Evolutionary conservation across 2,797 vertebrate genomes (phyloP).

Genomic region (Coregonus sp.): DNA sequence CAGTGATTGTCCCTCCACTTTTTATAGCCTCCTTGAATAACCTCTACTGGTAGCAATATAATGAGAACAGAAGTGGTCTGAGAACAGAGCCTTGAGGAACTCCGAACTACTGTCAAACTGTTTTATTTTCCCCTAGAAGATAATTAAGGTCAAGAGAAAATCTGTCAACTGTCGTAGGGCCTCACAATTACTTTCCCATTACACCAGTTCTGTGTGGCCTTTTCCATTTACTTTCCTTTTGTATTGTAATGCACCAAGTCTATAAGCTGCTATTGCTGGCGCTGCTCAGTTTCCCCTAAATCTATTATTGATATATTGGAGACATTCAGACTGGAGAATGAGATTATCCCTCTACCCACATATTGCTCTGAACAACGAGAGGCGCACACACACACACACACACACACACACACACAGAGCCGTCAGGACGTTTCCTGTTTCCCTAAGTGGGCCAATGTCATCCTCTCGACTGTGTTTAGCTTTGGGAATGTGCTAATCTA

Average conservation of each 20-base stretch:
- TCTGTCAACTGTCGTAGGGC: background rate
- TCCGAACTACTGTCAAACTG: background rate
- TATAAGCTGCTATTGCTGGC: background rate
- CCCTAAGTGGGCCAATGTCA: slow-evolving; percentile 33
- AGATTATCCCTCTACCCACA: slow-evolving; percentile 11
- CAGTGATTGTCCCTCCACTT: background rate
- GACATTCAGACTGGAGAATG: slow-evolving; percentile 2
- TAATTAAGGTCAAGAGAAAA: slow-evolving; percentile 16
- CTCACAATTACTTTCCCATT: slow-evolving; percentile 7
- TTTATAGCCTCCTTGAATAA: slow-evolving; percentile 1
- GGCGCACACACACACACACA: background rate
- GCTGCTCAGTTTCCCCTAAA: slow-evolving; percentile 2
- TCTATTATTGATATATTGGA: slow-evolving; percentile 7
- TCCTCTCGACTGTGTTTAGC: slow-evolving; percentile 39
- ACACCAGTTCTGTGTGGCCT: background rate
- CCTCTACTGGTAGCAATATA: background rate
- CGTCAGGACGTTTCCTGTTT: slow-evolving; percentile 29
- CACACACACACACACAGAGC: background rate
- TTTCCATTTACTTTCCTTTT: background rate
- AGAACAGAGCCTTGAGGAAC: background rate
- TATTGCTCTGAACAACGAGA: background rate
- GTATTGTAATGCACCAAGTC: slow-evolving; percentile 5
- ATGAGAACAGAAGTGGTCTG: background rate
- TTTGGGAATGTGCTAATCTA: slow-evolving; percentile 47
- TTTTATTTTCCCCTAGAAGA: slow-evolving; percentile 9